Evolutionary conservation across 2,888 invertebrate species (phyloP), one percentile per base, ranked within the genome.

Genomic region (Diadegma fenestrale): DNA sequence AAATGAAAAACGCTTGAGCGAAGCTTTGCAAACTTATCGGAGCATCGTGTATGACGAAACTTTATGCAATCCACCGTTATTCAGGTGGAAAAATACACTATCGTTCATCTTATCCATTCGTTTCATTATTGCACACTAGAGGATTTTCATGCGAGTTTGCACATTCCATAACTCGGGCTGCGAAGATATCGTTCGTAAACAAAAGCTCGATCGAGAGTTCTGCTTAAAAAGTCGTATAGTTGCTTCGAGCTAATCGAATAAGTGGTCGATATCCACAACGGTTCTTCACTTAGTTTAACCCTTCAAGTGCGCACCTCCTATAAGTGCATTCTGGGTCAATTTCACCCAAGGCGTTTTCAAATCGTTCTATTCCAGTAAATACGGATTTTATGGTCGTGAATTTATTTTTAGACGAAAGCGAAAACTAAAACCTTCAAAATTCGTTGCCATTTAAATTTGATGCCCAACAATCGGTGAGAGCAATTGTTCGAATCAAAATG

Each of bases 61-160:
- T 61, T 37, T 26, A 51, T 41, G 63, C 19, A 81, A 73, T 73
- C 14, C 58, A 73, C 41, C 58, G 58, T 43, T 26, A 41, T 58
- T 58, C 33, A 41, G 58, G 37, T 41, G 72, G 37, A 33, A 48
- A 69, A 43, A 58, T 58, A 26, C 14, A 26, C 26, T 26, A 12
- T 26, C 58, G 58, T 22, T 58, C 22, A 26, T 26, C 26, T 14
- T 0, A 58, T 26, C 58, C 5, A 22, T 26, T 26, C 6, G 6
- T 26, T 58, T 58, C 22, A 58, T 58, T 58, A 26, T 12, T 26
- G 58, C 14, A 26, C 26, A 4, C 26, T 14, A 14, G 14, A 26
- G 58, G 6, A 26, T 26, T 58, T 58, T 14, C 14, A 58, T 58
- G 26, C 54, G 22, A 22, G 54, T 54, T 22, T 54, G 22, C 3